Conservation (phyloP, 2,113 vertebrate species). For the Labrus mixtus region DNA sequence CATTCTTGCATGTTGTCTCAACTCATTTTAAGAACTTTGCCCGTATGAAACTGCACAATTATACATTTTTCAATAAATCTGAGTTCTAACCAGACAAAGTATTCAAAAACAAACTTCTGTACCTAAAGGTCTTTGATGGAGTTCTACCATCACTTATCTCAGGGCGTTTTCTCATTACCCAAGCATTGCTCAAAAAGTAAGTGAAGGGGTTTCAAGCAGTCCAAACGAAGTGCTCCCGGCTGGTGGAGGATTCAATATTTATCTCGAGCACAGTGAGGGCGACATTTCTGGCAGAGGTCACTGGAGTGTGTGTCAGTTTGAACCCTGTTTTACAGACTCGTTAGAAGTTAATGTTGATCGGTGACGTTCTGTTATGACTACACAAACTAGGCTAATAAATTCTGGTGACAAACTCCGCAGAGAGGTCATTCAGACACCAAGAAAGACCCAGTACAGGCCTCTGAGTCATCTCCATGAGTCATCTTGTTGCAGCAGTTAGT, state of each 20-base stretch:
- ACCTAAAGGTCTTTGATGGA: too few species aligned
- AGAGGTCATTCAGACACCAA: conserved; percentile 5
- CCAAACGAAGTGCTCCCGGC: neutral
- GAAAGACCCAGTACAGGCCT: neutral
- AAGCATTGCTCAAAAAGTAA: neutral
- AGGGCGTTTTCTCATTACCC: too few species aligned
- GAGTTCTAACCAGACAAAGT: too few species aligned
- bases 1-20: too few species aligned
- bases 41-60: too few species aligned
- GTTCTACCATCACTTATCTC: too few species aligned
- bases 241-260: conserved; percentile 27
- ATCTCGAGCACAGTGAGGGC: neutral
- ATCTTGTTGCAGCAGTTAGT: neutral
- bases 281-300: conserved; percentile 2
- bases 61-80: too few species aligned
- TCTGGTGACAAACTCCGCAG: neutral
- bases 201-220: neutral
- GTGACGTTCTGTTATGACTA: conserved; percentile 15
- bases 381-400: neutral
- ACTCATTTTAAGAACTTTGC: too few species aligned
- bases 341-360: neutral
- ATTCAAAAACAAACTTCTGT: too few species aligned
- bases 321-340: too few species aligned
- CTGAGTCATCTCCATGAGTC: conserved; percentile 54
- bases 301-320: neutral